These are phyloP conservation scores for Sturnira hondurensis DNA, from an alignment of 2,113 vertebrate genomes.

Conservation along the genomic window DNA sequence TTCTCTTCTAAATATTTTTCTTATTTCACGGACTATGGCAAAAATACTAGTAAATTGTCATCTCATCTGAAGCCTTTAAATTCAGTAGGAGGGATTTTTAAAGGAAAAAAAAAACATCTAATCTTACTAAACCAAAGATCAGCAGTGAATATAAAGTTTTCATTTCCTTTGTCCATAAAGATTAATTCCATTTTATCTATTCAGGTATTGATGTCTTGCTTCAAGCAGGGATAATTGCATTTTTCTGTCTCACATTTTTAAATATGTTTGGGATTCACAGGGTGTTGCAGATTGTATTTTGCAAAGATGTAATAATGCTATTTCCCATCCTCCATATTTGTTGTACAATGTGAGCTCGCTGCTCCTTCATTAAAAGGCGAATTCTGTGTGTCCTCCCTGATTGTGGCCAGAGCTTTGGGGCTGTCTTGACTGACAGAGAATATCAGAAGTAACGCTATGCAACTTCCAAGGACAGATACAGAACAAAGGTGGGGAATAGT, in stretches of 20 bases:
- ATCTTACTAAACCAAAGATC: background rate
- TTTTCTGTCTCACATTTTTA: background rate
- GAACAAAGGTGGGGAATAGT: background rate
- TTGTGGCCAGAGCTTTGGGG: background rate
- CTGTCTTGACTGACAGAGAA: background rate
- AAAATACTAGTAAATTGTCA: background rate
- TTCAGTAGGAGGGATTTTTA: background rate
- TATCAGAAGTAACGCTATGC: background rate
- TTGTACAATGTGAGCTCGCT: background rate
- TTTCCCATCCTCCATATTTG: background rate
- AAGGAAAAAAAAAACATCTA: background rate
- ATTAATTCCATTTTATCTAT: background rate
- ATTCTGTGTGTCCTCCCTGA: background rate
- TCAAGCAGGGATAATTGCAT: background rate
- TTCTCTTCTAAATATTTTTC: background rate
- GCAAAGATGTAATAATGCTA: background rate
- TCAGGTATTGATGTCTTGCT: background rate
- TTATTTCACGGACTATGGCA: background rate
- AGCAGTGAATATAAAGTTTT: background rate
- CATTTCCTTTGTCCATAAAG: background rate
- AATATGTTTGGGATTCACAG: background rate
- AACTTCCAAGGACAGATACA: background rate
- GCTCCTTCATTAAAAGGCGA: background rate
- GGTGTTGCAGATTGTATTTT: background rate
- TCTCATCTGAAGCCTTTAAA: background rate